Base-by-base conservation (phyloP, 37 sponge, comb jelly and placozoan species). In the Aplysina aerophoba region DNA sequence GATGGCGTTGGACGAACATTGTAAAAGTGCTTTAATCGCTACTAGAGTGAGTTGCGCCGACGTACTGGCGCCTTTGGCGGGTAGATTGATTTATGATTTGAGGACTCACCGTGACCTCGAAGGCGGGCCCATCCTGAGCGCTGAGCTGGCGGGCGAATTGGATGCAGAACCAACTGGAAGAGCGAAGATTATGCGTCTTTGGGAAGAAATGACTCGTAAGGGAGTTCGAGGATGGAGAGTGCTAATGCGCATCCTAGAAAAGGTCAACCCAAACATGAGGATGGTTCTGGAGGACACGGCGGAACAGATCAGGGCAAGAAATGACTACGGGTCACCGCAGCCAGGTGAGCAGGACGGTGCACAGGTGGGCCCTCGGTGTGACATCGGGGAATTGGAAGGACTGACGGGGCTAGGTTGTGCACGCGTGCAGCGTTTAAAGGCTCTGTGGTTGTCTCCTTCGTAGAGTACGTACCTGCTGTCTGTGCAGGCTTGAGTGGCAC, bases 201-300 rank as follows among this genome's bases (percentile, higher is more conserved):
- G 44, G 78, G 37, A 75, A 40, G 17, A 25, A 17, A 75, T 75
- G 78, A 75, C 44, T 17, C 20, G 20, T 15, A 75, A 75, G 24
- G 78, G 78, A 4, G 12, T 21, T n/a, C 31, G 78, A 3, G 78
- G 78, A 53, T 50, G 44, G 78, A 0, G 24, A 53, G 78, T 40
- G 25, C 53, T 75, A n/a, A 36, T 53, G 20, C 8, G 40, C 15
- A 44, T 75, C 41, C 25, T 75, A 21, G 21, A 40, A 19, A 38
- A 2, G 11, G 4, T 75, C 6, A 53, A 44, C 54, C 78, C 78
- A 25, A 54, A 75, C 16, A 8, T 44, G 8, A 44, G 50, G 50
- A 44, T 3, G 50, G 6, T 11, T 44, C 50, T 44, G 50, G 50
- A 44, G 50, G 50, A 44, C 6, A 8, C 50, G 50, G 50, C 50